phyloP scores from a whole-genome alignment of 2,113 vertebrate species.

The Columba janthina region DNA sequence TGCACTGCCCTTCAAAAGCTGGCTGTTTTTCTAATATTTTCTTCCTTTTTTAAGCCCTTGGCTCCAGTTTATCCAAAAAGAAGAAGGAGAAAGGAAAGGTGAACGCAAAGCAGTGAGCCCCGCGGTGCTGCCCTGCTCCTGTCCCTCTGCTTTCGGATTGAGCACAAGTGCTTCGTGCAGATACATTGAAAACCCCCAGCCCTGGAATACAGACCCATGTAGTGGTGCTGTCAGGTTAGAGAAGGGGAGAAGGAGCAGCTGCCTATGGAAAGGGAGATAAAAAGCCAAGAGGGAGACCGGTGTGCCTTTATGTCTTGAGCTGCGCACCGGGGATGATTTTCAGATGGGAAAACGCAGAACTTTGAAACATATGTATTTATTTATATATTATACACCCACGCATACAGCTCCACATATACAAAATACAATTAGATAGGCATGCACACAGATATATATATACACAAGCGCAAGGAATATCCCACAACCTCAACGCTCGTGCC shows the following conservation, averaged over 20 bases:
- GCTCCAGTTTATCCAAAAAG: neutral
- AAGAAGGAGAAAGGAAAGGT: neutral
- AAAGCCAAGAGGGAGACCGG: neutral
- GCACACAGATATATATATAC: neutral
- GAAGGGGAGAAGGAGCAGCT: slow-evolving; percentile 35
- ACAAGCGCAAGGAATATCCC: fast-evolving
- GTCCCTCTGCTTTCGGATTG: neutral
- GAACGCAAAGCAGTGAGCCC: neutral
- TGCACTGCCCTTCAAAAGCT: neutral
- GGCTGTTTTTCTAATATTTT: neutral
- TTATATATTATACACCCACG: neutral
- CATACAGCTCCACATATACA: fast-evolving
- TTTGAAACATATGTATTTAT: neutral
- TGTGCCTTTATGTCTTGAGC: neutral
- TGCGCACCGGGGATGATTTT: neutral
- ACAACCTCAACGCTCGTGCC: neutral
- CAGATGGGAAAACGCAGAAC: neutral
- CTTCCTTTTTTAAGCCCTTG: neutral
- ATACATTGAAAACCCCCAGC: slow-evolving; percentile 42
- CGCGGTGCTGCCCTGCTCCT: neutral
- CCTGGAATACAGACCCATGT: neutral
- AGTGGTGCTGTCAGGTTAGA: neutral
- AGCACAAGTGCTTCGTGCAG: slow-evolving; percentile 50
- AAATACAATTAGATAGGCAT: neutral
- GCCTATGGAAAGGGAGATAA: slow-evolving; percentile 40